phyloP scores from a whole-genome alignment of 64 coral and sea anemone genomes.

The Montipora capricornis region DNA sequence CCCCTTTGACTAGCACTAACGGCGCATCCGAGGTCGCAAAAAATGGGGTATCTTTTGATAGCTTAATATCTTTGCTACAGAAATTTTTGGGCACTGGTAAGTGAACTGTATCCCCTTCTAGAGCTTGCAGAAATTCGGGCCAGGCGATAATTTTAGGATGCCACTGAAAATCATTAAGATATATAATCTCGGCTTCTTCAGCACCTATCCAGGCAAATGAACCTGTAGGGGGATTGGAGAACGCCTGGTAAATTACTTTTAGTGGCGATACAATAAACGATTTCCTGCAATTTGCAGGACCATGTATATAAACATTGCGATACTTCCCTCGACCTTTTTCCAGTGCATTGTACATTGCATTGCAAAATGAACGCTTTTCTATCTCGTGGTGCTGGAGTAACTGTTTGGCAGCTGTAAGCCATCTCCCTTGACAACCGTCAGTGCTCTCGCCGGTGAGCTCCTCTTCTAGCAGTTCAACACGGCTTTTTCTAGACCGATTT shows the following conservation, averaged over 20 bases:
- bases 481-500: neutral
- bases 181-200: neutral
- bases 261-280: neutral
- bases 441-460: neutral
- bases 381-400: neutral
- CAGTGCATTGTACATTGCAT: neutral
- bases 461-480: neutral
- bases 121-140: neutral
- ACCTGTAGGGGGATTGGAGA: neutral
- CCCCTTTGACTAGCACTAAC: neutral
- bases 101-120: neutral
- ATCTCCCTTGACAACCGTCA: neutral
- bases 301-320: neutral
- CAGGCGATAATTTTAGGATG: neutral
- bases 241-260: neutral
- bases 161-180: neutral
- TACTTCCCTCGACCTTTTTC: neutral
- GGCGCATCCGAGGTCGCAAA: neutral
- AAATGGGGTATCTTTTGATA: neutral
- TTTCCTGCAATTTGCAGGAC: neutral
- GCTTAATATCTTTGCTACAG: neutral
- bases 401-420: neutral
- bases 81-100: neutral
- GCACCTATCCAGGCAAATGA: neutral
- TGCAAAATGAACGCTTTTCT: neutral